Evolutionary conservation across 1,140 invertebrate genomes (phyloP).

Genomic region (Drosophila sechellia): DNA sequence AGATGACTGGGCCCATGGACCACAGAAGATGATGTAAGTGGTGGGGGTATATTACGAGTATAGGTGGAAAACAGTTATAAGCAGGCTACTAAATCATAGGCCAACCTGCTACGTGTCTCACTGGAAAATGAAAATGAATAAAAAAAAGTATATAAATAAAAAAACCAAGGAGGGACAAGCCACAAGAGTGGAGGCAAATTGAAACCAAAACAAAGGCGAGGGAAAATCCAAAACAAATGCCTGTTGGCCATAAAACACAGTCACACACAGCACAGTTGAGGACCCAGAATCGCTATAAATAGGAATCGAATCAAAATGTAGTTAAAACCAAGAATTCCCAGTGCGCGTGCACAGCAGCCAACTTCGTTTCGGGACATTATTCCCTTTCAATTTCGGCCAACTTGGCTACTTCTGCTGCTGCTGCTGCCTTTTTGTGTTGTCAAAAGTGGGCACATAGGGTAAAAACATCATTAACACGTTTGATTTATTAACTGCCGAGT

Average conservation of each 20-base stretch:
- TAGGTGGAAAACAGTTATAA: conserved; percentile 67
- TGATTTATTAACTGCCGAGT: conserved; percentile 84
- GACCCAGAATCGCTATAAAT: conserved; percentile 41
- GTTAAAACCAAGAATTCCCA: conserved; percentile 56
- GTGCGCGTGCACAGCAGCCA: conserved; percentile 38
- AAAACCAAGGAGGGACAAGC: conserved; percentile 46
- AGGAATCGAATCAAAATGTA: conserved; percentile 70
- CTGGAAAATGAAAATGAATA: conserved; percentile 58
- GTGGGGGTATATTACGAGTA: not conserved
- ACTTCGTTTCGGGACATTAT: conserved; percentile 6
- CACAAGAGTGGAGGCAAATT: conserved; percentile 61
- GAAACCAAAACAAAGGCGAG: conserved; percentile 68
- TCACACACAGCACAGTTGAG: conserved; percentile 1
- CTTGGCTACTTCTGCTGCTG: conserved; percentile 29
- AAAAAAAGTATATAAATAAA: conserved; percentile 64
- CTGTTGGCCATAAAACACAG: conserved; percentile 69
- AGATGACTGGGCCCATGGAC: conserved; percentile 49
- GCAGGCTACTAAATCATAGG: conserved; percentile 79
- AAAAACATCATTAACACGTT: conserved; percentile 84
- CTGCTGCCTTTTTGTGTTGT: conserved; percentile 61
- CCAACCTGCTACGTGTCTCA: conserved; percentile 76
- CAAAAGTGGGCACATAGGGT: conserved; percentile 78
- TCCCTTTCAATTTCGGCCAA: conserved; percentile 20
- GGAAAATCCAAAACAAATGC: conserved; percentile 63
- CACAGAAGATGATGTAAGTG: conserved; percentile 58